Evolutionary conservation across 2,113 vertebrate species (phyloP).

Genomic region (Corvus cornix): DNA sequence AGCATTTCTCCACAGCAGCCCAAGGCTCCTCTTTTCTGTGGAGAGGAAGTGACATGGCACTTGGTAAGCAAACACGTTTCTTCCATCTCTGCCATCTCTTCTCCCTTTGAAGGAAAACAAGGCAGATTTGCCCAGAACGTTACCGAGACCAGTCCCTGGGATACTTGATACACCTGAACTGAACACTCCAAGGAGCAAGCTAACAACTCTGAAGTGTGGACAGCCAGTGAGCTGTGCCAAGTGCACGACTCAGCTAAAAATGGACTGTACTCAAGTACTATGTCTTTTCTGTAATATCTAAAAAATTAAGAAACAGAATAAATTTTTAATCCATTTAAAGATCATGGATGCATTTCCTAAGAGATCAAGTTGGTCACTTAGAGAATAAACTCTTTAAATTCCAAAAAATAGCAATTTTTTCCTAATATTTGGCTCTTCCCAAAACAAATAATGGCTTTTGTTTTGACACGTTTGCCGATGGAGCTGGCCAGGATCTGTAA

Average conservation of each 20-base stretch:
- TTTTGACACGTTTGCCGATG: not conserved
- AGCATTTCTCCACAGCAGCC: not conserved
- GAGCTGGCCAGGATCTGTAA: not conserved
- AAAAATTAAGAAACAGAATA: not conserved
- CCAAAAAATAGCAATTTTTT: not conserved
- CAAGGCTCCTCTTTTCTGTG: not conserved
- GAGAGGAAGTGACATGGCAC: not conserved
- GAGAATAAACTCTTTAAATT: not conserved
- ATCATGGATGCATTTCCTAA: not conserved
- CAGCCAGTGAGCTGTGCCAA: not conserved
- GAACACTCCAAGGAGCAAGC: not conserved
- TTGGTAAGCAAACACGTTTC: accelerated
- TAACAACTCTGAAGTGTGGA: too few relatives aligned
- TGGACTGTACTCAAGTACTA: not conserved
- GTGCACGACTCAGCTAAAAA: not conserved
- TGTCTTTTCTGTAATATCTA: not conserved
- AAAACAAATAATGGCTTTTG: not conserved
- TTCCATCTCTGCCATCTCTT: not conserved
- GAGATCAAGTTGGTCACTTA: not conserved
- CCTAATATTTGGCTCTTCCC: not conserved
- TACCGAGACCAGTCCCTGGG: not conserved
- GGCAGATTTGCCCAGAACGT: not conserved
- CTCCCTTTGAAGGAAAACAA: not conserved
- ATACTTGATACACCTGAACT: not conserved
- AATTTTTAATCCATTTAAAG: not conserved